phyloP scores from a whole-genome alignment of 2,888 invertebrate species.

The Catocala fraxini region DNA sequence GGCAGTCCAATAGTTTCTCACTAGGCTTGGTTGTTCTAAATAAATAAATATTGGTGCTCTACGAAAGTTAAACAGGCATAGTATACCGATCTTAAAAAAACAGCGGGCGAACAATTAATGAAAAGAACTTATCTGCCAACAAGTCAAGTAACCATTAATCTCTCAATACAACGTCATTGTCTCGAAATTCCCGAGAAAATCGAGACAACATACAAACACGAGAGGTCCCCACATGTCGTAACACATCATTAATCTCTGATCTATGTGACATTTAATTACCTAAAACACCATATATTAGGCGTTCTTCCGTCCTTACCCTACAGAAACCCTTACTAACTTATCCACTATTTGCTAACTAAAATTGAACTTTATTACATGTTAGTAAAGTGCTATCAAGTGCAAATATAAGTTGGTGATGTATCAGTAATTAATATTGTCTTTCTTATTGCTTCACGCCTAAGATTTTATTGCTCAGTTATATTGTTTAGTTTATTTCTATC shows the following conservation, averaged over 20 bases:
- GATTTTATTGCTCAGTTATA: conserved; percentile 78
- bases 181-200: conserved; percentile 41
- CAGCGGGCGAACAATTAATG: conserved; percentile 1
- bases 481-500: conserved; percentile 55
- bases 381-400: conserved; percentile 44
- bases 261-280: conserved; percentile 88
- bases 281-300: conserved; percentile 86
- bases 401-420: conserved; percentile 36
- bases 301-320: conserved; percentile 81
- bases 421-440: conserved; percentile 81
- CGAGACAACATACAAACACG: conserved; percentile 46
- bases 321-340: conserved; percentile 58
- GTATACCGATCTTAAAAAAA: background rate
- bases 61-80: no score
- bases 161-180: conserved; percentile 24
- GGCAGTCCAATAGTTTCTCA: no score
- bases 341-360: conserved; percentile 21
- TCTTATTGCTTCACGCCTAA: conserved; percentile 87
- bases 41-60: no score
- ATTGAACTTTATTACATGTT: conserved; percentile 35
- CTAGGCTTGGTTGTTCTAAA: no score
- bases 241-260: conserved; percentile 87
- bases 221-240: conserved; percentile 70
- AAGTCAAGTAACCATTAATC: conserved; percentile 28
- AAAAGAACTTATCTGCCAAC: background rate